Conservation (phyloP, 2,113 vertebrate species). For the Nyctereutes procyonoides region DNA sequence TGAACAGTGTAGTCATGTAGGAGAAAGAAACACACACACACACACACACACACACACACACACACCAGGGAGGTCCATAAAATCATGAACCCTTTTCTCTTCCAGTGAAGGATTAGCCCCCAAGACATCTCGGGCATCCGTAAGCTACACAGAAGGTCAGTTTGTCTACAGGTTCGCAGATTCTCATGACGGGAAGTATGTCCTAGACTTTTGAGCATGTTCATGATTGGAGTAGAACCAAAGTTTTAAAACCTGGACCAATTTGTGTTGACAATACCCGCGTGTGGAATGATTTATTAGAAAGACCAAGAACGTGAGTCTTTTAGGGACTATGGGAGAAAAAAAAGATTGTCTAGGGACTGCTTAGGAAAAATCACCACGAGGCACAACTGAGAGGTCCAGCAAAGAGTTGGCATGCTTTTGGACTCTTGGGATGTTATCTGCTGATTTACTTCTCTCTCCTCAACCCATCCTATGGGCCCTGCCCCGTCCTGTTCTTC, state of each 20-base stretch:
- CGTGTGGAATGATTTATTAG: not conserved
- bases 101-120: not conserved
- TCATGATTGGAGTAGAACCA: not conserved
- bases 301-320: not conserved
- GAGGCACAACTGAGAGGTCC: not conserved
- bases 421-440: not conserved
- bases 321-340: not conserved
- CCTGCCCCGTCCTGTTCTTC: not conserved
- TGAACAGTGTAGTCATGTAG: not conserved
- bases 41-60: too few relatives aligned
- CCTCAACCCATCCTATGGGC: fast-evolving
- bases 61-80: not conserved
- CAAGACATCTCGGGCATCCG: not conserved
- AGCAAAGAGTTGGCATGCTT: fast-evolving
- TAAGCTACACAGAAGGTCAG: not conserved
- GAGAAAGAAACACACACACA: too few relatives aligned
- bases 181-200: not conserved
- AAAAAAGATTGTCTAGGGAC: not conserved
- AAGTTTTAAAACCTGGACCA: not conserved
- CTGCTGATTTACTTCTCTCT: not conserved
- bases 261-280: fast-evolving
- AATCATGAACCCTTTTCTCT: not conserved
- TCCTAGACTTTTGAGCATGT: not conserved
- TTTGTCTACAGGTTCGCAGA: not conserved
- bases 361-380: fast-evolving